Conservation (phyloP, 2,113 vertebrate species). For the Spea multiplicata region DNA sequence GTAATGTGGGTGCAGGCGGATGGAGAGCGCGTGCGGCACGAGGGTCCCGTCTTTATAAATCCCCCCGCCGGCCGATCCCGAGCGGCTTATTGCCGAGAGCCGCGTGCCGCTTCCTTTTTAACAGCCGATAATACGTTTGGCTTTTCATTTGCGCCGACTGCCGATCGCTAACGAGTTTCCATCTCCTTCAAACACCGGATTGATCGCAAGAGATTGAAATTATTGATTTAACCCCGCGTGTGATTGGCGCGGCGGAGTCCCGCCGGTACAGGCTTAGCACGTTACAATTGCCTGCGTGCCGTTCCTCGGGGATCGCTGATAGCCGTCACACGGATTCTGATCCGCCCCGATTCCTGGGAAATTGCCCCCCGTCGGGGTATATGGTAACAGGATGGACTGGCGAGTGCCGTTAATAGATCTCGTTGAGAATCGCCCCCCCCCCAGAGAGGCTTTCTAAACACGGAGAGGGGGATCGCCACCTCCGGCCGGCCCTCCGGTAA, state of each 20-base stretch:
- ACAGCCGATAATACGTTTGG: slow-evolving; percentile 85
- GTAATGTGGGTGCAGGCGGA: too few relatives aligned
- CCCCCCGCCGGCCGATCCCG: too few relatives aligned
- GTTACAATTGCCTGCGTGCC: slow-evolving; percentile 83
- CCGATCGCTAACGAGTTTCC: slow-evolving; percentile 88
- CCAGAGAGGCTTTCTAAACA: too few relatives aligned
- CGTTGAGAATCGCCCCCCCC: too few relatives aligned
- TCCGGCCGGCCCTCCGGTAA: too few relatives aligned
- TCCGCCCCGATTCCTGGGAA: too few relatives aligned
- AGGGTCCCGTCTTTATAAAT: too few relatives aligned
- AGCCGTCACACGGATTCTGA: slow-evolving; percentile 69
- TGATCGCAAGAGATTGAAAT: slow-evolving; percentile 99
- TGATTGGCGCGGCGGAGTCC: slow-evolving; percentile 85
- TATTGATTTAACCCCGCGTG: slow-evolving; percentile 97
- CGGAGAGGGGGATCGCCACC: too few relatives aligned
- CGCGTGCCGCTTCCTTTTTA: slow-evolving; percentile 72
- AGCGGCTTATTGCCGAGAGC: neutral
- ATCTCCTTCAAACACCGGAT: slow-evolving; percentile 91
- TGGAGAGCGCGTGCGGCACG: too few relatives aligned
- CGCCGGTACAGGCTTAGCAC: slow-evolving; percentile 88
- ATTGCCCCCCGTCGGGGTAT: too few relatives aligned
- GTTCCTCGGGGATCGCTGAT: slow-evolving; percentile 94
- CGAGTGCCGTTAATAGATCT: too few relatives aligned
- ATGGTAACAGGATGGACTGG: too few relatives aligned
- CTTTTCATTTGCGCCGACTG: slow-evolving; percentile 94